Evolutionary conservation across 2,113 vertebrate species (phyloP).

Genomic region (Phyllopteryx taeniolatus): DNA sequence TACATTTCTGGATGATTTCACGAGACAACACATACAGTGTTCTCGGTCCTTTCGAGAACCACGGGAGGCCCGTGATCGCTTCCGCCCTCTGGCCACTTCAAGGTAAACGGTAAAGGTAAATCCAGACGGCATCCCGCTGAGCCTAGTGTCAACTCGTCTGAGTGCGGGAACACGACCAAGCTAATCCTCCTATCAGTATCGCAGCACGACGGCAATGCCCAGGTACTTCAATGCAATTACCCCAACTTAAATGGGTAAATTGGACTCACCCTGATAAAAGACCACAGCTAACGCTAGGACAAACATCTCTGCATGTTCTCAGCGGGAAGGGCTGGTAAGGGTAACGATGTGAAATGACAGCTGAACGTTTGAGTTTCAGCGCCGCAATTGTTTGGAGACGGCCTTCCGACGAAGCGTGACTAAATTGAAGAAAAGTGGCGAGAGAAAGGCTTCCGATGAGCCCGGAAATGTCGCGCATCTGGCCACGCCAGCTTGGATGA

Average conservation of each 20-base stretch:
- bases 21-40: not conserved
- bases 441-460: slow-evolving; percentile 64
- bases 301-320: slow-evolving; percentile 21
- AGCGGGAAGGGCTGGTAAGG: not conserved
- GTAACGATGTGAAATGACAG: not conserved
- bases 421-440: slow-evolving; percentile 64
- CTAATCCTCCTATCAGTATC: not conserved
- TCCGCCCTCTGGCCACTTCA: slow-evolving; percentile 35
- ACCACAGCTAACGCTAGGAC: slow-evolving; percentile 20
- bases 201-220: slow-evolving; percentile 7
- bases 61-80: slow-evolving; percentile 43
- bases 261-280: slow-evolving; percentile 14
- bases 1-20: not conserved
- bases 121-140: slow-evolving; percentile 30
- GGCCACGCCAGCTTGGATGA: slow-evolving; percentile 62
- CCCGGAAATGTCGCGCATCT: slow-evolving; percentile 73
- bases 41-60: not conserved
- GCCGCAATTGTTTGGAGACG: slow-evolving; percentile 25
- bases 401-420: slow-evolving; percentile 63
- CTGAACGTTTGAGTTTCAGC: not conserved
- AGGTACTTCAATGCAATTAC: slow-evolving; percentile 48
- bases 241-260: slow-evolving; percentile 25
- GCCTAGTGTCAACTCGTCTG: slow-evolving; percentile 1
- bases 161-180: slow-evolving; percentile 1
- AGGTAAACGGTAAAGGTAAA: slow-evolving; percentile 40